These are phyloP conservation scores for Drosophila affinis DNA, from an alignment of 2,888 invertebrate genomes.

Conservation along the genomic window DNA sequence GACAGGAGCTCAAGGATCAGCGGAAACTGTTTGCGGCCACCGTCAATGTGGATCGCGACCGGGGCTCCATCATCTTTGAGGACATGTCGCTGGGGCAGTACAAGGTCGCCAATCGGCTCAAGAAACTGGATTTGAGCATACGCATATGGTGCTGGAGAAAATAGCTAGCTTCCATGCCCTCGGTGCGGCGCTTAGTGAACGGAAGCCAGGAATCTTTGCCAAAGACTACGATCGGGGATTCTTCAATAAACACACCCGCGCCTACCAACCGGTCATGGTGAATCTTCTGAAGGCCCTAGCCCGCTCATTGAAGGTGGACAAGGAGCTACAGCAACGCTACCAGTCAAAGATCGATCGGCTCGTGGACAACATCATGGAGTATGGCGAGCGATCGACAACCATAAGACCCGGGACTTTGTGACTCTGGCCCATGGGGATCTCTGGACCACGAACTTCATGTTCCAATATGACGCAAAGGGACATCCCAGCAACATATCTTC, in stretches of 20 bases:
- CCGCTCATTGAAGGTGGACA: conserved; percentile 46
- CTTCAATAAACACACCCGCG: conserved; percentile 68
- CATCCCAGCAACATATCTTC: conserved; percentile 64
- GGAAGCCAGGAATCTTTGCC: conserved; percentile 52
- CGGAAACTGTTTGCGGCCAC: conserved; percentile 67
- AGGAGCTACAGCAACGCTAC: conserved; percentile 54
- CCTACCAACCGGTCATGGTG: conserved; percentile 46
- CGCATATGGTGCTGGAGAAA: conserved; percentile 78
- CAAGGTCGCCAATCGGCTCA: conserved; percentile 57
- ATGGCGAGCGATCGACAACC: conserved; percentile 58
- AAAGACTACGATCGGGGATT: conserved; percentile 70
- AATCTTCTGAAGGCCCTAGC: conserved; percentile 61
- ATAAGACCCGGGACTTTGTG: conserved; percentile 57
- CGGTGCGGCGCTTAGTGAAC: conserved; percentile 82
- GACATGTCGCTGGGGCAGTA: conserved; percentile 69
- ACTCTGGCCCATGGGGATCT: conserved; percentile 77
- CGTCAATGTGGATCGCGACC: conserved; percentile 68
- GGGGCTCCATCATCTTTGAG: conserved; percentile 74
- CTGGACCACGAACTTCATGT: conserved; percentile 80
- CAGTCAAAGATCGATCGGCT: conserved; percentile 64
- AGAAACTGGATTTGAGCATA: conserved; percentile 82
- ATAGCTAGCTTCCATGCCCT: conserved; percentile 84
- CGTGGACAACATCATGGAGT: conserved; percentile 70
- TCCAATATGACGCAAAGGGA: conserved; percentile 53
- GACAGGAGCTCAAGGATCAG: conserved; percentile 48